Evolutionary conservation across 2,888 invertebrate species (phyloP), one percentile per base, ranked within the genome.

Genomic region (Lacanobia wlatinum): DNA sequence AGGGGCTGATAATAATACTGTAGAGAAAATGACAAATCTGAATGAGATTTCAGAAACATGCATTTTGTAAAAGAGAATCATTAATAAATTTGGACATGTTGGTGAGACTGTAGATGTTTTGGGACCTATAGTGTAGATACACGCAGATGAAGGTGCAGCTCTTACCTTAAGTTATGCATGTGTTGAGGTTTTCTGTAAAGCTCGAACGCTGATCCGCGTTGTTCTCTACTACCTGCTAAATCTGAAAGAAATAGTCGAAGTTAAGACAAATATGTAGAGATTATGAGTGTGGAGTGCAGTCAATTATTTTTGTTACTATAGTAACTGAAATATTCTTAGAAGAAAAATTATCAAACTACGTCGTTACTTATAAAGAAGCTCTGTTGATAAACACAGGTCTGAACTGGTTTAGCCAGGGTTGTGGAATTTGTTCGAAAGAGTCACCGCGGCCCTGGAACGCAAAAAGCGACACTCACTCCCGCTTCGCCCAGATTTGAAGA

Each of bases 121-220:
- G 72, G 81, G 82, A 83, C 66, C 55, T 67, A 72, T 52, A 46
- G 73, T 73, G 78, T 76, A 60, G 53, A 48, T 43, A 56, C 40
- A 72, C 78, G 82, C 60, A 66, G 40, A 53, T 53, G 23, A 68
- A 10, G 48, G 63, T 79, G 72, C 43, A 75, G 60, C 80, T 62
- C 94, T 96, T 96, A 98, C 98, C 98, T 98, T 93, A 98, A 94
- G 90, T 98, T 98, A 92, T 98, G 98, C 97, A 98, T 98, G 92
- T 97, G 97, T 90, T 98, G 97, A 14, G 99, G 99, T 94, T 99
- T 99, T 84, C 98, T 97, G 92, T 99, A 99, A 78, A 99, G 96
- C 94, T 99, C 99, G 92, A 99, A 99, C n/a, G 99, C 99, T 80
- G 99, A 99, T 43, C 99, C 99, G 69, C 99, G 96, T 90, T 99